These are phyloP conservation scores for Pediacus dermestoides DNA, from an alignment of 2,888 invertebrate species.

Conservation along the genomic window DNA sequence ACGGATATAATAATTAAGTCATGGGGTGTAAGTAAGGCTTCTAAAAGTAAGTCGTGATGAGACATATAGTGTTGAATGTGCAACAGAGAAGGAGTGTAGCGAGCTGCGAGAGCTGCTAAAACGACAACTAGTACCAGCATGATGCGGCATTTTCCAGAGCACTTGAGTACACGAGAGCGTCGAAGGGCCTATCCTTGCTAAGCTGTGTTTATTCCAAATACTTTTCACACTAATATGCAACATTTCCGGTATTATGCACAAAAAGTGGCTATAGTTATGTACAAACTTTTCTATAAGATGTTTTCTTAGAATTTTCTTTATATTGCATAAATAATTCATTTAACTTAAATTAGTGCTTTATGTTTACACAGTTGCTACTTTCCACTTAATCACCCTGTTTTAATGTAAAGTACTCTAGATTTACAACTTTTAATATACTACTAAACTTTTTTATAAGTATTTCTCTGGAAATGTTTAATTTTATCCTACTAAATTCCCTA, in stretches of 20 bases:
- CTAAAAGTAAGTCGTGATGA: too few species aligned
- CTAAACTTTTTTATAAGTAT: slow-evolving; percentile 1
- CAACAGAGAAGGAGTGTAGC: too few species aligned
- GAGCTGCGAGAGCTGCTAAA: slow-evolving; percentile 19
- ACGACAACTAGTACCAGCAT: slow-evolving; percentile 29
- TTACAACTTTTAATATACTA: background rate
- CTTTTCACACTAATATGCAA: slow-evolving; percentile 25
- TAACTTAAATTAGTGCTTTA: slow-evolving; percentile 1
- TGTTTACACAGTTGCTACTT: slow-evolving; percentile 2
- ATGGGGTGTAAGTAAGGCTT: too few species aligned
- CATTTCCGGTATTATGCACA: slow-evolving; percentile 16
- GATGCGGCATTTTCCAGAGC: slow-evolving; percentile 34
- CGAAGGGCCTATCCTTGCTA: slow-evolving; percentile 36
- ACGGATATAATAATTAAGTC: too few species aligned
- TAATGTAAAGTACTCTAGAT: slow-evolving; percentile 1
- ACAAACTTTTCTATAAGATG: slow-evolving; percentile 7
- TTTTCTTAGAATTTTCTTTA: slow-evolving; percentile 3
- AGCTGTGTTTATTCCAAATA: slow-evolving; percentile 40
- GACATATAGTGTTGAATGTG: too few species aligned
- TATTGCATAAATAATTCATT: slow-evolving; percentile 2
- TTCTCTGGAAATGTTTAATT: slow-evolving; percentile 20
- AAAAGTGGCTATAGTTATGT: slow-evolving; percentile 3
- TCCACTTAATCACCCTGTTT: background rate
- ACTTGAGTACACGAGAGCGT: slow-evolving; percentile 35
- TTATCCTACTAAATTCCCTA: background rate